These are phyloP conservation scores for Heteractis magnifica DNA, from an alignment of 92 coral and sea anemone species.

Conservation along the genomic window DNA sequence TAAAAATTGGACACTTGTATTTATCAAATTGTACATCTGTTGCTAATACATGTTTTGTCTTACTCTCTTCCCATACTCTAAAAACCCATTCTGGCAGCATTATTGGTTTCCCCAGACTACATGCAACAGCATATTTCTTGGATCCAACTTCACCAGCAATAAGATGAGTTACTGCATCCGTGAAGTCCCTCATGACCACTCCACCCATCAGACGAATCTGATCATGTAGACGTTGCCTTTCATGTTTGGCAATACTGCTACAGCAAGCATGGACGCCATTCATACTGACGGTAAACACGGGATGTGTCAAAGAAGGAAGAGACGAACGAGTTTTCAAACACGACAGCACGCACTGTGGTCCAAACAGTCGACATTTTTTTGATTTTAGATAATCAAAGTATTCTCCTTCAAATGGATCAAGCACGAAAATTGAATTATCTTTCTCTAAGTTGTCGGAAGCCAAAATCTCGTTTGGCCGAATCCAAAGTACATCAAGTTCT, in stretches of 20 bases:
- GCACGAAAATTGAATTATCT: constrained; percentile 62
- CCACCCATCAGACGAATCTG: constrained; percentile 88
- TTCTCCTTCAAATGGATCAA: constrained; percentile 80
- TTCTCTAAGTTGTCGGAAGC: constrained; percentile 43
- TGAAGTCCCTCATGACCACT: constrained; percentile 59
- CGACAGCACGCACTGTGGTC: constrained; percentile 80
- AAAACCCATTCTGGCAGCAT: constrained; percentile 87
- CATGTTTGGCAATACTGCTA: constrained; percentile 69
- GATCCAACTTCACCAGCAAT: constrained; percentile 97
- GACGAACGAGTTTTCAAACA: constrained; percentile 70
- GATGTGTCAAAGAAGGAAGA: constrained; percentile 59
- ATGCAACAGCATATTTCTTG: constrained; percentile 80
- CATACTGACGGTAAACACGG: constrained; percentile 74
- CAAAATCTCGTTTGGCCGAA: constrained; percentile 52
- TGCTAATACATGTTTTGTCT: constrained; percentile 55
- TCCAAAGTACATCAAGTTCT: constrained; percentile 65
- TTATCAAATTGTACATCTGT: constrained; percentile 63
- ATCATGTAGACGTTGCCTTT: constrained; percentile 64
- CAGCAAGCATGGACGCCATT: constrained; percentile 64
- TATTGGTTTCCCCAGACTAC: constrained; percentile 64
- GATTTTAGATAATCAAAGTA: constrained; percentile 66
- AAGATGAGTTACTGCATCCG: constrained; percentile 87
- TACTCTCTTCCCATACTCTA: constrained; percentile 69
- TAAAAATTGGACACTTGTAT: constrained; percentile 76
- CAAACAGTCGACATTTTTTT: constrained; percentile 73